Conservation (phyloP, 2,888 invertebrate species). For the Chymomyza amoena region DNA sequence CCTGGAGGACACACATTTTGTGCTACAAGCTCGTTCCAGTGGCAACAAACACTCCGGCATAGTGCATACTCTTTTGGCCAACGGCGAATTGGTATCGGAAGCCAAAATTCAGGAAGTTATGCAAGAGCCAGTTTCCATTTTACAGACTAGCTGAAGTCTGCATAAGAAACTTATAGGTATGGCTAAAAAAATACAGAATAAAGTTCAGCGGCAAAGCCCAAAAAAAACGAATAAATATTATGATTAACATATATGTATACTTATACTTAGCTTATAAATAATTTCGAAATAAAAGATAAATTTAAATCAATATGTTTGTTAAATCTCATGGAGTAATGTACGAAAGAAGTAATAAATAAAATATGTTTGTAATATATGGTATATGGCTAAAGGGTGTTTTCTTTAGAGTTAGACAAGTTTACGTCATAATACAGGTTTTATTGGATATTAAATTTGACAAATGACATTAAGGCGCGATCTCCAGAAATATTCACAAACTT, state of each 20-base stretch:
- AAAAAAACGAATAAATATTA: background rate
- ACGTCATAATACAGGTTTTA: no score
- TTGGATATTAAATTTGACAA: no score
- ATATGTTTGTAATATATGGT: no score
- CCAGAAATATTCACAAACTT: no score
- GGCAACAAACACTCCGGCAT: slow-evolving; percentile 81
- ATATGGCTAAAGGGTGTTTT: no score
- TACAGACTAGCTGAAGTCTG: slow-evolving; percentile 54
- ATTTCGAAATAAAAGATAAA: background rate
- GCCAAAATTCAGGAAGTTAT: slow-evolving; percentile 75
- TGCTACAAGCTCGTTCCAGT: slow-evolving; percentile 76
- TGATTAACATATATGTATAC: background rate
- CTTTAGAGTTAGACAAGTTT: no score
- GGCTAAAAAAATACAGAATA: slow-evolving; percentile 8
- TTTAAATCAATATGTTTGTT: background rate
- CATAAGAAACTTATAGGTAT: background rate
- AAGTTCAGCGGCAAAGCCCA: background rate
- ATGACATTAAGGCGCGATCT: no score
- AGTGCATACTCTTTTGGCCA: slow-evolving; percentile 81
- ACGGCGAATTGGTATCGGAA: slow-evolving; percentile 77
- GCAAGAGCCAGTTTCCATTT: slow-evolving; percentile 74
- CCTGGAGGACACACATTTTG: slow-evolving; percentile 73
- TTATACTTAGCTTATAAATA: background rate
- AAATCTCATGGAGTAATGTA: no score
- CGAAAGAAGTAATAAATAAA: no score